Evolutionary conservation across 2,888 invertebrate genomes (phyloP), one percentile per base, ranked within the genome.

Genomic region (Cheilosia grossa): DNA sequence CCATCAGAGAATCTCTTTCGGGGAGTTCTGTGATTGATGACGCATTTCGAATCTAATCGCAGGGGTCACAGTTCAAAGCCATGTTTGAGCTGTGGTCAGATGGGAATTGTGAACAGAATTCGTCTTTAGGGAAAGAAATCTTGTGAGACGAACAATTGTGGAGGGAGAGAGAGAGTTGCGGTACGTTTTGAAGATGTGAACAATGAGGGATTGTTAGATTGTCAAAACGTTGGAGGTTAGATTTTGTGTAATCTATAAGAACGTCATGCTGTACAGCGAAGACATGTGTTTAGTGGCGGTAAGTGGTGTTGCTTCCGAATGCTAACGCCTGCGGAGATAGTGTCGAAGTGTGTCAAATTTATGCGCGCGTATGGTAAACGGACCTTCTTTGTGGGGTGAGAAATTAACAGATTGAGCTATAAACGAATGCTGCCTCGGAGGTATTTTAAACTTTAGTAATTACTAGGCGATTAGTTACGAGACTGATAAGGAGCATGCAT

Each of bases 11-110:
- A 44, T 74, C 64, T 77, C 53, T 59, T 77, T 64, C 64, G 33
- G 51, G 56, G 67, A 51, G 63, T 47, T 47, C 37, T 64, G 59
- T 83, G 83, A 83, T 83, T 83, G 80, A 83, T 83, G 61, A 56
- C 15, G 67, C 49, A 63, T 78, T 19, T 51, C 59, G 44, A 78
- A 61, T 66, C 67, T 73, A 73, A 79, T 79, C 79, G 69, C 47
- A 15, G 19, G 49, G 79, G 69, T 83, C 74, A 66, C 27, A 75
- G 83, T 74, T 83, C 69, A 74, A 24, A 70, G 3, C n/a, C 53
- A 70, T 70, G 74, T 69, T 61, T 63, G 27, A 58, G 53, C n/a
- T 64, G 44, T 66, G 15, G 59, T 66, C 24, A 58, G 33, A 51
- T 70, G 73, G 51, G 69, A 61, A 63, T 58, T 33, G 37, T 37